A percentile compares a stretch with the other conserved stretches of the same genome.
Evolutionary conservation across 2,113 vertebrate species (phyloP).

Genomic region (Nannospalax galili): DNA sequence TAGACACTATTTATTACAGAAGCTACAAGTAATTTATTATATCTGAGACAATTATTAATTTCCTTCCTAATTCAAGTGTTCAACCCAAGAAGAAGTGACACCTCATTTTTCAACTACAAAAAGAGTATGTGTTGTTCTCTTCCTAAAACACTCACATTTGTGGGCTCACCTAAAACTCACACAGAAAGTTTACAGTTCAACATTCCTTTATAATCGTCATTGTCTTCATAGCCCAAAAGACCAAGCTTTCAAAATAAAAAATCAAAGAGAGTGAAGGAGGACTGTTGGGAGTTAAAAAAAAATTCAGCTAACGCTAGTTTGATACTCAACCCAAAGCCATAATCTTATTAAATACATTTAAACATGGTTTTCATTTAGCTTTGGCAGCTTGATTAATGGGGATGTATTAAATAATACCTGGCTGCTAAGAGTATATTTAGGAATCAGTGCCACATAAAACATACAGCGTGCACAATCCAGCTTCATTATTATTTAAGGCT

Average conservation of each 20-base stretch:
- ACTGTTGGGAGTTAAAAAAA: slow-evolving; percentile 14
- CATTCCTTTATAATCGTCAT: slow-evolving; percentile 22
- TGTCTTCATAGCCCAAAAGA: slow-evolving; percentile 38
- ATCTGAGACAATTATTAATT: slow-evolving; percentile 81
- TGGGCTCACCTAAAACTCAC: background rate
- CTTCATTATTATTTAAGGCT: slow-evolving; percentile 69
- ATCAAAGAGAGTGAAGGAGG: slow-evolving; percentile 26
- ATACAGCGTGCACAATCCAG: slow-evolving; percentile 16
- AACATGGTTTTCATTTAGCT: slow-evolving; percentile 75
- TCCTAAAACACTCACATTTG: slow-evolving; percentile 48
- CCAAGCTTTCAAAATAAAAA: slow-evolving; percentile 51
- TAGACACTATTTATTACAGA: slow-evolving; percentile 80
- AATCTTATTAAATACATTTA: slow-evolving; percentile 75
- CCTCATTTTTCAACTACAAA: slow-evolving; percentile 36
- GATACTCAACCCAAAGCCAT: slow-evolving; percentile 61
- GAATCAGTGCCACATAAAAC: slow-evolving; percentile 74
- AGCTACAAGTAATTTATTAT: slow-evolving; percentile 79
- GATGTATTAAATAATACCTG: slow-evolving; percentile 76
- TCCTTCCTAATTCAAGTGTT: slow-evolving; percentile 77
- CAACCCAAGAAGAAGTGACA: slow-evolving; percentile 8
- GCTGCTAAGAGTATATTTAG: slow-evolving; percentile 70
- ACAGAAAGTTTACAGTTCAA: background rate
- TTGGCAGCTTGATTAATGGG: slow-evolving; percentile 75
- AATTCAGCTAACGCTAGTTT: slow-evolving; percentile 42
- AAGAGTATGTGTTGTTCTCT: background rate